Evolutionary conservation across 1,140 invertebrate genomes (phyloP).

Genomic region (Drosophila equinoxialis): DNA sequence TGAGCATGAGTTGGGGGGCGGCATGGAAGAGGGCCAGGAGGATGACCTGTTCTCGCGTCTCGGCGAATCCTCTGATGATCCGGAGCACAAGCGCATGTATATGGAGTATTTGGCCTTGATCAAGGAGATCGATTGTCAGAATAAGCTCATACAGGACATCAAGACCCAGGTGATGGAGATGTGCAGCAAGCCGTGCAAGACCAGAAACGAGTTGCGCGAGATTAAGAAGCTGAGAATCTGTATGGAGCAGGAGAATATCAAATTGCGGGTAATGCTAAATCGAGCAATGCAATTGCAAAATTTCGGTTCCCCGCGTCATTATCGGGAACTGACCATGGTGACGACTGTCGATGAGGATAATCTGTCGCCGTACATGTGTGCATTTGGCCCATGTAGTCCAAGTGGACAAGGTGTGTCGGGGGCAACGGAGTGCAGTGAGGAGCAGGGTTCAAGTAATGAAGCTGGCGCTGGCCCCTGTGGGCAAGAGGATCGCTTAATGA

Average conservation of each 20-base stretch:
- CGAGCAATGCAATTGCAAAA: constrained; percentile 73
- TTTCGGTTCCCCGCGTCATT: constrained; percentile 68
- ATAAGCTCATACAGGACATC: constrained; percentile 69
- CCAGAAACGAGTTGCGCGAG: constrained; percentile 63
- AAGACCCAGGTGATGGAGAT: constrained; percentile 70
- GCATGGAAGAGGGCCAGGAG: constrained; percentile 56
- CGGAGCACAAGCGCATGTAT: constrained; percentile 74
- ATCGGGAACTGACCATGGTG: constrained; percentile 59
- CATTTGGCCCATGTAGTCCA: constrained; percentile 27
- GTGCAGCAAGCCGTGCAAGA: constrained; percentile 66
- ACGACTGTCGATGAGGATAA: constrained; percentile 79
- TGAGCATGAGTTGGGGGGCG: constrained; percentile 36
- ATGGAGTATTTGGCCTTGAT: constrained; percentile 71
- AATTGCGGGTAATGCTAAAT: constrained; percentile 69
- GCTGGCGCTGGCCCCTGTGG: constrained; percentile 26
- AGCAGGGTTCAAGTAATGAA: constrained; percentile 21
- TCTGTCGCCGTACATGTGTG: constrained; percentile 62
- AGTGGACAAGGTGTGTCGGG: constrained; percentile 14
- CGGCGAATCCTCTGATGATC: constrained; percentile 72
- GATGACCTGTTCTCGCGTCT: constrained; percentile 70
- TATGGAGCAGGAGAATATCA: constrained; percentile 79
- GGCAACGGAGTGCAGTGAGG: constrained; percentile 47
- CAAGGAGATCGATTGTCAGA: constrained; percentile 79
- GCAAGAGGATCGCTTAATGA: constrained; percentile 58
- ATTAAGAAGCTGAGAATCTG: constrained; percentile 71